These are phyloP conservation scores for Tonatia bakeri DNA, from an alignment of 2,113 vertebrate genomes.

Conservation along the genomic window DNA sequence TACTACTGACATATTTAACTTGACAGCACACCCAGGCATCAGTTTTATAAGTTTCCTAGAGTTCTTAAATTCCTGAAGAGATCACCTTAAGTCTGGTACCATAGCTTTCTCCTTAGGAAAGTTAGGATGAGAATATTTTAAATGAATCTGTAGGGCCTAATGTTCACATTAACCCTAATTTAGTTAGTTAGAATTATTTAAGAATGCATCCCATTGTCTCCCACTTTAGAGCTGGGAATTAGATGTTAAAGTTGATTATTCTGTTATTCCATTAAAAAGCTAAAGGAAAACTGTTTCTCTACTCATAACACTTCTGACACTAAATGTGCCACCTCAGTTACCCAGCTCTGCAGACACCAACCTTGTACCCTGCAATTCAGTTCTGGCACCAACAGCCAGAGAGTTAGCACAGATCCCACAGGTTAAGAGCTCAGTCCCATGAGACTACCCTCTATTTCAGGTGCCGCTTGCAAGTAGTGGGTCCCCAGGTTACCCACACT, in stretches of 20 bases:
- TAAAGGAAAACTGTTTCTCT: neutral
- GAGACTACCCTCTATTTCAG: neutral
- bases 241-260: neutral
- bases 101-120: neutral
- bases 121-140: neutral
- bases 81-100: neutral
- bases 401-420: neutral
- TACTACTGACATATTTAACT: neutral
- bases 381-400: neutral
- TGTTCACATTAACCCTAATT: neutral
- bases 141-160: neutral
- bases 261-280: neutral
- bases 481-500: neutral
- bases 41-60: neutral
- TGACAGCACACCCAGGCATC: neutral
- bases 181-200: neutral
- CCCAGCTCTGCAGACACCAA: neutral
- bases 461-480: neutral
- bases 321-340: neutral
- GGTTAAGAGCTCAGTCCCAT: too few relatives aligned
- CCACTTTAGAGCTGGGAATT: neutral
- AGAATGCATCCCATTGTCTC: neutral
- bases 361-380: neutral
- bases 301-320: neutral
- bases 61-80: neutral